These are phyloP conservation scores for Trissolcus basalis DNA, from an alignment of 1,140 invertebrate genomes.

Conservation along the genomic window DNA sequence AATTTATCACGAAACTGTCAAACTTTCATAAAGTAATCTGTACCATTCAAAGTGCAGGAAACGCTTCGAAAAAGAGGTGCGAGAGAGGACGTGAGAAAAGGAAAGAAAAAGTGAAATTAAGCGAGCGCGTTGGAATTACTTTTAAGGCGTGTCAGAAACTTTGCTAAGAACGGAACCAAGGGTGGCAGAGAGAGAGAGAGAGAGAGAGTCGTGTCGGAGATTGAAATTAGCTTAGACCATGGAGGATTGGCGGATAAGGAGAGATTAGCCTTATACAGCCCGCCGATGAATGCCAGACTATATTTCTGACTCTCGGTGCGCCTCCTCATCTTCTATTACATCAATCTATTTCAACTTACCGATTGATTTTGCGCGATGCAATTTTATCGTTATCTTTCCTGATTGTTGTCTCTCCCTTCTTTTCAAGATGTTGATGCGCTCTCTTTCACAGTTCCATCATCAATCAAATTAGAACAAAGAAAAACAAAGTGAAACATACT, in stretches of 20 bases:
- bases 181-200: too few species aligned
- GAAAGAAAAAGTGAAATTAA: conserved; percentile 20
- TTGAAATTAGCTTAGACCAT: conserved; percentile 52
- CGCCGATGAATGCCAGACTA: conserved; percentile 28
- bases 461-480: neutral
- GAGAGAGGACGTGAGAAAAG: neutral
- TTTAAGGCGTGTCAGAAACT: conserved; percentile 49
- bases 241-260: conserved; percentile 49
- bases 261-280: conserved; percentile 36
- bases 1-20: conserved; percentile 33
- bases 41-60: conserved; percentile 17
- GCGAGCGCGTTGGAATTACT: conserved; percentile 31
- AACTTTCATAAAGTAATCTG: conserved; percentile 36
- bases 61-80: conserved; percentile 12
- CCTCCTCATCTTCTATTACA: conserved; percentile 13
- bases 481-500: too few species aligned
- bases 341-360: conserved; percentile 34
- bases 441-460: neutral
- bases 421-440: too few species aligned
- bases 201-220: conserved; percentile 19
- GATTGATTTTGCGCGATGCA: conserved; percentile 19
- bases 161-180: conserved; percentile 39
- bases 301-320: conserved; percentile 31
- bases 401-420: too few species aligned
- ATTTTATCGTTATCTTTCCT: too few species aligned